Evolutionary conservation across 2,113 vertebrate genomes (phyloP).

Genomic region (Rhombomys opimus): DNA sequence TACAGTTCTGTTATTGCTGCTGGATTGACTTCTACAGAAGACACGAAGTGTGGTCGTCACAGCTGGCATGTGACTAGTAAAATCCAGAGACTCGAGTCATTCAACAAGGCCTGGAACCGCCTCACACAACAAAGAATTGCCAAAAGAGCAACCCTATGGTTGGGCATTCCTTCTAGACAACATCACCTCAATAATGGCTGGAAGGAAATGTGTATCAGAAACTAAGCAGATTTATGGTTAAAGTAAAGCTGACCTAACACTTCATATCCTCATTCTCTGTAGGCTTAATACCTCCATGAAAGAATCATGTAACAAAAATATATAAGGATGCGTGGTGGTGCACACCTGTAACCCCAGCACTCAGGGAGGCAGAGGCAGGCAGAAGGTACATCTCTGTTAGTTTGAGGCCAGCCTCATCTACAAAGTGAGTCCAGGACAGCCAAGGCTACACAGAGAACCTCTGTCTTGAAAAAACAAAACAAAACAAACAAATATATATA

Average conservation of each 20-base stretch:
- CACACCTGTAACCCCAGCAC: too few species aligned
- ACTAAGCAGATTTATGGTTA: background rate
- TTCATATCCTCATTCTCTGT: background rate
- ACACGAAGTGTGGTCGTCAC: background rate
- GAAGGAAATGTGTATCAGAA: background rate
- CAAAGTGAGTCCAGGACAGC: too few species aligned
- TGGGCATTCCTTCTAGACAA: background rate
- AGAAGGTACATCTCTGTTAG: too few species aligned
- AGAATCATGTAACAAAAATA: background rate
- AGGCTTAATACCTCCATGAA: slow-evolving; percentile 39
- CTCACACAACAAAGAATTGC: background rate
- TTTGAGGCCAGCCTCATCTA: too few species aligned
- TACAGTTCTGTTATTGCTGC: background rate
- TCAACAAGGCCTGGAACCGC: background rate
- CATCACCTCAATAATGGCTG: background rate
- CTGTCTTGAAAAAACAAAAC: too few species aligned
- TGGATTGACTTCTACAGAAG: slow-evolving; percentile 1
- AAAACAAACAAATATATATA: too few species aligned
- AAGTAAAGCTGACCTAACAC: background rate
- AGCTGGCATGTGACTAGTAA: background rate
- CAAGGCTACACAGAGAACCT: too few species aligned
- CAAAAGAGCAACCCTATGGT: background rate
- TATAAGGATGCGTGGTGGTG: too few species aligned
- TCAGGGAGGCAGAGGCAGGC: too few species aligned
- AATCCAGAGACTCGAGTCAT: background rate